Evolutionary conservation across 1,140 invertebrate species (phyloP), one percentile per base, ranked within the genome.

Genomic region (Acromyrmex charruanus): DNA sequence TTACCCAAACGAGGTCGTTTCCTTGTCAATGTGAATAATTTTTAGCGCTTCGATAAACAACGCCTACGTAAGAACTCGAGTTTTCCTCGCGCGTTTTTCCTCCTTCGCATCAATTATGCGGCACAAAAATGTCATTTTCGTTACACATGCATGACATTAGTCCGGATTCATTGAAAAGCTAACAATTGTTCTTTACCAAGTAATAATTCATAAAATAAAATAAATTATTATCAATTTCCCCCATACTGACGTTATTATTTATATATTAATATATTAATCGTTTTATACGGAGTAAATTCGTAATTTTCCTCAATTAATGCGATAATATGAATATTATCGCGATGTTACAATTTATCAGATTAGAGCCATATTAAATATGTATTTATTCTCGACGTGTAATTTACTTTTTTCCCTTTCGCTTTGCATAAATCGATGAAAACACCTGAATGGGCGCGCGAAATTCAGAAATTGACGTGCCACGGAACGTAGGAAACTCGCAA

Each of bases 41-140:
- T 84, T 84, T 84, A 84, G 80, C 39, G 55, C 44, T 61, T 35
- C 80, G 55, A 84, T 84, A 84, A 84, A 84, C 66, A 81, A 71
- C 69, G 28, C 39, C 69, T 63, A 84, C 55, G 25, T 75, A 74
- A 74, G 44, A 61, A 35, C 2, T 10, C 39, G 35, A 72, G 25
- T 63, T 63, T 74, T 44, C 63, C 25, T 59, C 80, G 12, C 14
- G 14, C 28, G n/a, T 63, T 75, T 25, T 84, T 74, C 55, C 69
- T 74, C 68, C 28, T 74, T 84, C 44, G n/a, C 80, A 12, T 75
- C 55, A 51, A 49, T 84, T 84, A 84, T 74, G 14, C 12, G 44
- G 4, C 58, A 61, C 55, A 84, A 44, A 75, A 84, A 75, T 61
- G 39, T 82, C 68, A 82, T 59, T 59, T n/a, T 35, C 21, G 1